Percentiles rank a stretch among this genome's conserved stretches.
phyloP scores from a whole-genome alignment of 2,113 vertebrate species.

The Coptodon bakossiorum region DNA sequence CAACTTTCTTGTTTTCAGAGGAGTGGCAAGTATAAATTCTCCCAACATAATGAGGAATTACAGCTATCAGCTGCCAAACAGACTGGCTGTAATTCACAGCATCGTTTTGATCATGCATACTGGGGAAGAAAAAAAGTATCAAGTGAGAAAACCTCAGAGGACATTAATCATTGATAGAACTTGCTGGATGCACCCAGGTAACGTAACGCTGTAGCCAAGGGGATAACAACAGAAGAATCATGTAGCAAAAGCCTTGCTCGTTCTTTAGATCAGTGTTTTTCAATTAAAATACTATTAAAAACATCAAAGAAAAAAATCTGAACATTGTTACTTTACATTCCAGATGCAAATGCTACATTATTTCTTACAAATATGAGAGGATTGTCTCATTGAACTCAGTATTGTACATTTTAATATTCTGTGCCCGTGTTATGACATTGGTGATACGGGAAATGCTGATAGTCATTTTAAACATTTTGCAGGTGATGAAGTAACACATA shows the following conservation, averaged over 20 bases:
- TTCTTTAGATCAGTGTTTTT: not conserved
- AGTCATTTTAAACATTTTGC: not conserved
- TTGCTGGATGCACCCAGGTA: not conserved
- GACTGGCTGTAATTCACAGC: not conserved
- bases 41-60: not conserved
- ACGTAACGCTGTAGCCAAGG: not conserved
- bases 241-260: not conserved
- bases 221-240: not conserved
- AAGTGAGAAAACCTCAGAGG: slow-evolving; percentile 5
- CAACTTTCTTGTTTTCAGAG: not conserved
- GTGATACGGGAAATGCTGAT: not conserved
- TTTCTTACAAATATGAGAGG: not conserved
- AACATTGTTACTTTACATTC: not conserved
- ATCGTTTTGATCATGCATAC: not conserved
- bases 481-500: not conserved
- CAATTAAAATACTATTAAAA: not conserved
- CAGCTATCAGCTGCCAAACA: not conserved
- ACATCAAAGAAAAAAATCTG: not conserved
- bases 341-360: not conserved
- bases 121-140: not conserved
- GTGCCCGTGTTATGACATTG: not conserved
- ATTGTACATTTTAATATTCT: not conserved
- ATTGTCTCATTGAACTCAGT: not conserved
- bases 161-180: slow-evolving; percentile 16
- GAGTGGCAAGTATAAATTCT: not conserved